Evolutionary conservation across 1,140 invertebrate genomes (phyloP).

Genomic region (Venustaconcha ellipsiformis): DNA sequence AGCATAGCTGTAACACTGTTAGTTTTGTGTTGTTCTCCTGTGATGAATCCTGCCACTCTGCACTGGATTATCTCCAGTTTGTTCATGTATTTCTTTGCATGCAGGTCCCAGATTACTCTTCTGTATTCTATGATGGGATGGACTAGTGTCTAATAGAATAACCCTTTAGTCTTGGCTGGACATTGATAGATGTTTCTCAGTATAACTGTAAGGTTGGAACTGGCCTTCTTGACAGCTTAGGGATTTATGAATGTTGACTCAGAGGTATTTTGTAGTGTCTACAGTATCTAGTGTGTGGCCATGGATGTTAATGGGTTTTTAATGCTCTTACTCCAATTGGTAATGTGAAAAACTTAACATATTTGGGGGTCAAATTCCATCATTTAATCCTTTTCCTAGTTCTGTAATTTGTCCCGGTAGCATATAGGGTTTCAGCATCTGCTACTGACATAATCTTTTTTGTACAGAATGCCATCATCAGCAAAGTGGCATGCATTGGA

Average conservation of each 20-base stretch:
- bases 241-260: background rate
- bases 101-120: no score
- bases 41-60: no score
- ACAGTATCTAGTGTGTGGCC: background rate
- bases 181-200: conserved; percentile 13
- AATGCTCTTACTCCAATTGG: conserved; percentile 1
- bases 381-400: background rate
- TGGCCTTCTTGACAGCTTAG: no score
- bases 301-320: conserved; percentile 1
- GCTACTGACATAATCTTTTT: conserved; percentile 2
- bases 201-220: conserved; percentile 1
- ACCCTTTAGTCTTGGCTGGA: background rate
- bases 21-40: no score
- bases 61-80: no score
- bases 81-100: no score
- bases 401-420: no score
- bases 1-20: no score
- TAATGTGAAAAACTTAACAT: conserved; percentile 12
- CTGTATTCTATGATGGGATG: no score
- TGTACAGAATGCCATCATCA: conserved; percentile 20
- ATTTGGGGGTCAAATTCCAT: conserved; percentile 24
- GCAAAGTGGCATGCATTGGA: conserved; percentile 14
- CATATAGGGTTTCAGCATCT: background rate
- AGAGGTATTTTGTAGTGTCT: no score
- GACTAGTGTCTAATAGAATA: no score